Conservation (phyloP, 2,113 vertebrate genomes). For the Campylorhamphus procurvoides region DNA sequence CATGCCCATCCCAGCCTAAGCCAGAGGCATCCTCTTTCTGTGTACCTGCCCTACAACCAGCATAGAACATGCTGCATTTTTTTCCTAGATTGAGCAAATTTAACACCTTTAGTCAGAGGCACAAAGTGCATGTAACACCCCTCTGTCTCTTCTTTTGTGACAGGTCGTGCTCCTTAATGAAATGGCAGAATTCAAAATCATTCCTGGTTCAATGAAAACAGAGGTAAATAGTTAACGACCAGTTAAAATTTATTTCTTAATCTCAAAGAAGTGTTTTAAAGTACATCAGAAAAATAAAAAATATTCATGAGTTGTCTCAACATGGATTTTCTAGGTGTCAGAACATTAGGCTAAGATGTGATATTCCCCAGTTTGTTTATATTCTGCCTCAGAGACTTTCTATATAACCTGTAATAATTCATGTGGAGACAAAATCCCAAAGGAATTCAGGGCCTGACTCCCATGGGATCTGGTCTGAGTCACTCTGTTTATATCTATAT, state of each 20-base stretch:
- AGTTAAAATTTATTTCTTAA: neutral
- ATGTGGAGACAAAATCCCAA: neutral
- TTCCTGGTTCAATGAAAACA: neutral
- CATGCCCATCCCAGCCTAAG: fast-evolving
- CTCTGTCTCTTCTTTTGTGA: neutral
- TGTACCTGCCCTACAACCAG: neutral
- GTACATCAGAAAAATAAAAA: neutral
- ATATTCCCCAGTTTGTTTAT: neutral
- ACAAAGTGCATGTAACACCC: neutral
- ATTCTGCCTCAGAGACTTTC: neutral
- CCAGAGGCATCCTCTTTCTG: neutral
- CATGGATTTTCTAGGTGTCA: neutral
- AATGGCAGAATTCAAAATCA: neutral
- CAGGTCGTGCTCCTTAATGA: neutral
- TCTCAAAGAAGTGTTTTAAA: neutral
- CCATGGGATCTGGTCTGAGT: neutral
- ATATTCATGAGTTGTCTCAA: neutral
- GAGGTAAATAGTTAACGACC: neutral
- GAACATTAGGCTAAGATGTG: neutral
- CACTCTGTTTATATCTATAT: neutral
- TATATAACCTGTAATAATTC: neutral
- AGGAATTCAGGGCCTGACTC: neutral
- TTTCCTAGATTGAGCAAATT: neutral
- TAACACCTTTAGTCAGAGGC: neutral
- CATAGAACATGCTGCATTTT: neutral